Conservation (phyloP, 2,888 invertebrate species). For the Branchipolynoe longqiensis region DNA sequence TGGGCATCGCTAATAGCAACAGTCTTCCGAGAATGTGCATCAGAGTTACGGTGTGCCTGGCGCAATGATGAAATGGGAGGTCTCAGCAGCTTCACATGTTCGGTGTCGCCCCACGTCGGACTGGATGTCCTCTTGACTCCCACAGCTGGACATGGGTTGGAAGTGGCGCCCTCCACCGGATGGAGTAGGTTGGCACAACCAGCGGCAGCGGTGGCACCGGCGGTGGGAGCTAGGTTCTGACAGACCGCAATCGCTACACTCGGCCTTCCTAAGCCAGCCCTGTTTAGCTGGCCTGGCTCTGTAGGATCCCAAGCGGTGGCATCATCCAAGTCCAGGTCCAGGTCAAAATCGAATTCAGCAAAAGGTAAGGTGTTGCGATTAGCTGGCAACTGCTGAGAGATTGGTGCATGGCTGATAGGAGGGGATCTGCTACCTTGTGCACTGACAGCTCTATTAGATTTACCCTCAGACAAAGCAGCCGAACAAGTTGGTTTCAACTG, state of each 20-base stretch:
- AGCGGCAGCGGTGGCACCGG: neutral
- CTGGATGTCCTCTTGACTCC: neutral
- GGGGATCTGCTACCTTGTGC: neutral
- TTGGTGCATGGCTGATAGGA: too few relatives aligned
- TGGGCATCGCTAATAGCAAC: too few relatives aligned
- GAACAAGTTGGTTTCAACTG: neutral
- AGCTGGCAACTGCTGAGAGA: neutral
- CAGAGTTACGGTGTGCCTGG: too few relatives aligned
- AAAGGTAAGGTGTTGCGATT: neutral
- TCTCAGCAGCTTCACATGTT: too few relatives aligned
- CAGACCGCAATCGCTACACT: neutral
- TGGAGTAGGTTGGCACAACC: neutral
- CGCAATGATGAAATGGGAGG: too few relatives aligned
- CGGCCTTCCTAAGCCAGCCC: neutral
- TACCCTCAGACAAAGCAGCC: too few relatives aligned
- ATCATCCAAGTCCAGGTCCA: constrained; percentile 25
- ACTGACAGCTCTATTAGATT: neutral
- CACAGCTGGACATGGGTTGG: neutral
- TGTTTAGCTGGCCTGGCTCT: neutral
- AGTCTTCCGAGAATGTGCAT: too few relatives aligned
- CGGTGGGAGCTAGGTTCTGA: neutral
- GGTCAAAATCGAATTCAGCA: neutral
- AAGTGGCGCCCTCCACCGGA: neutral
- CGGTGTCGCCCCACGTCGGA: too few relatives aligned
- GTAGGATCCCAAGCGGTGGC: constrained; percentile 7